A percentile compares a stretch with the other conserved stretches of the same genome.
These are phyloP conservation scores for Antechinus stuartii DNA, from an alignment of 2,113 vertebrate species.

Conservation along the genomic window DNA sequence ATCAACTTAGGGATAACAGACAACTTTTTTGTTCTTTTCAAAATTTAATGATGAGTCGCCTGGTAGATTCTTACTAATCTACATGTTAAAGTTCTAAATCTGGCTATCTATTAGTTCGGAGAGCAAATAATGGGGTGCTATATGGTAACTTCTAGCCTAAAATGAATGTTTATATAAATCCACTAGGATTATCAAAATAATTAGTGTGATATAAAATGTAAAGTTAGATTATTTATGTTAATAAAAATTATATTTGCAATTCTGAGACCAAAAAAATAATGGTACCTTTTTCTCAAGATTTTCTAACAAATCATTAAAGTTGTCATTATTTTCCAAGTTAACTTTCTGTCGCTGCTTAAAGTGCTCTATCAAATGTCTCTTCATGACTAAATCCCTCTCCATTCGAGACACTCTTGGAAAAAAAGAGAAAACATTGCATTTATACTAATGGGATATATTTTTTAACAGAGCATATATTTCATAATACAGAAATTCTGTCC, in stretches of 20 bases:
- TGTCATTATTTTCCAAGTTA: conserved; percentile 91
- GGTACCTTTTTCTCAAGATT: conserved; percentile 92
- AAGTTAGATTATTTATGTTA: neutral
- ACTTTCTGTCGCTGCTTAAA: conserved; percentile 90
- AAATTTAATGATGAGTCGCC: neutral
- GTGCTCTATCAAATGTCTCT: conserved; percentile 93
- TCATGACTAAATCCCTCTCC: conserved; percentile 92
- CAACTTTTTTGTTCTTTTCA: neutral
- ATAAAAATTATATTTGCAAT: conserved; percentile 8
- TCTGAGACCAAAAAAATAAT: conserved; percentile 55
- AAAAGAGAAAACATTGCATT: conserved; percentile 49
- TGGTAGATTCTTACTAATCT: neutral
- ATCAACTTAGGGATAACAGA: neutral
- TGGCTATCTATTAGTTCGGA: neutral
- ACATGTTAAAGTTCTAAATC: neutral
- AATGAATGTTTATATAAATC: neutral
- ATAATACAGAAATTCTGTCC: conserved; percentile 26
- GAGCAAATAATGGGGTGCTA: conserved; percentile 6
- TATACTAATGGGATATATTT: conserved; percentile 60
- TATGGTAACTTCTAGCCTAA: neutral
- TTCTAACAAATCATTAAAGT: conserved; percentile 85
- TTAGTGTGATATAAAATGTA: neutral
- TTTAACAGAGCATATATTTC: conserved; percentile 40
- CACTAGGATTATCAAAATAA: neutral
- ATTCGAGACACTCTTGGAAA: conserved; percentile 84